These are phyloP conservation scores for Phaethon lepturus DNA, from an alignment of 2,113 vertebrate genomes.

Conservation along the genomic window DNA sequence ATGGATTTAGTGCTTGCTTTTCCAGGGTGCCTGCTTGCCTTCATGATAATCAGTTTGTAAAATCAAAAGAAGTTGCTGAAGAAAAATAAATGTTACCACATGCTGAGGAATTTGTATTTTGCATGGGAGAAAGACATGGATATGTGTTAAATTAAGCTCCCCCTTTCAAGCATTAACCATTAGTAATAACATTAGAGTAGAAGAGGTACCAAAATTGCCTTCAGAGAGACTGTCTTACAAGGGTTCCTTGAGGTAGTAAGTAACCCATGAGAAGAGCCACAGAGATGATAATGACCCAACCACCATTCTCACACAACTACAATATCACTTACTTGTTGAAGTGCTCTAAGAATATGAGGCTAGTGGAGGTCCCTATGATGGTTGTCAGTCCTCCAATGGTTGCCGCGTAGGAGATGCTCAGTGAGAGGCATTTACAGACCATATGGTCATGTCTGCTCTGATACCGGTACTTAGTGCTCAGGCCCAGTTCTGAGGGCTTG, in stretches of 20 bases:
- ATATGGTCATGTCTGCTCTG: slow-evolving; percentile 91
- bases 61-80: background rate
- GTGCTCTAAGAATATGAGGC: slow-evolving; percentile 97
- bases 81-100: background rate
- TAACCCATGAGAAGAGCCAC: background rate
- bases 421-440: slow-evolving; percentile 95
- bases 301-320: background rate
- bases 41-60: background rate
- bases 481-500: slow-evolving; percentile 72
- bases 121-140: background rate
- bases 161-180: background rate
- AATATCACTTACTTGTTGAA: slow-evolving; percentile 89
- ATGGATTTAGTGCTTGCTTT: background rate
- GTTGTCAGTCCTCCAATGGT: slow-evolving; percentile 97
- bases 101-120: background rate
- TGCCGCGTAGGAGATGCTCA: slow-evolving; percentile 94
- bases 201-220: background rate
- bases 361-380: slow-evolving; percentile 97
- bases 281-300: background rate
- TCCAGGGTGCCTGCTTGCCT: background rate
- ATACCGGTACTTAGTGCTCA: slow-evolving; percentile 84
- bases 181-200: background rate
- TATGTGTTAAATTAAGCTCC: background rate
- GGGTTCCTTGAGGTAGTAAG: background rate
- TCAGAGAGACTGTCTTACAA: background rate